Conservation (phyloP, 2,888 invertebrate species). For the Mythimna ferrago region DNA sequence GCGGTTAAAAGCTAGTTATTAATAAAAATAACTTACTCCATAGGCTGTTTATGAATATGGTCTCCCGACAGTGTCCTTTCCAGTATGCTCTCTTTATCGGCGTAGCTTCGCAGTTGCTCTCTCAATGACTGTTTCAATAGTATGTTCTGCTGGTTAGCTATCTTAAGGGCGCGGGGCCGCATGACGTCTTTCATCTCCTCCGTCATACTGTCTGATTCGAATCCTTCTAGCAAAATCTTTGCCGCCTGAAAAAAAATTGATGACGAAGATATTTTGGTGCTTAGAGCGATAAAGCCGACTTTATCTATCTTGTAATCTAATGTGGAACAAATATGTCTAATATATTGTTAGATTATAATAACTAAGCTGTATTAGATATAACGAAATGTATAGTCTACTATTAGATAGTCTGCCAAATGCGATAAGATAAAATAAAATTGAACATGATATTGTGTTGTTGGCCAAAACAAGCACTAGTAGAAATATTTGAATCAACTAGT, state of each 20-base stretch:
- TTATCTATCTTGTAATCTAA: not conserved
- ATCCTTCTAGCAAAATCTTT: slow-evolving; percentile 82
- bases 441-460: not conserved
- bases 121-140: slow-evolving; percentile 68
- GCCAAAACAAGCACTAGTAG: not conserved
- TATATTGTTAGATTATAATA: not conserved
- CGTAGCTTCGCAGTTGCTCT: slow-evolving; percentile 65
- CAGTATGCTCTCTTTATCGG: slow-evolving; percentile 66
- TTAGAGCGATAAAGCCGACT: not conserved
- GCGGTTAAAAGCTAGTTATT: too few species aligned
- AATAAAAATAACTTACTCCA: slow-evolving; percentile 76
- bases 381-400: too few species aligned
- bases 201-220: slow-evolving; percentile 73
- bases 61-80: slow-evolving; percentile 78
- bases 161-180: slow-evolving; percentile 77
- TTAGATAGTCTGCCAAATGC: not conserved
- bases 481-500: not conserved
- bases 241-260: slow-evolving; percentile 81
- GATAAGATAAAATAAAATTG: not conserved
- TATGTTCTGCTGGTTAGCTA: slow-evolving; percentile 77
- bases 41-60: slow-evolving; percentile 81
- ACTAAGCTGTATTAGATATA: not conserved
- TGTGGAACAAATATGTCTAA: not conserved
- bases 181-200: slow-evolving; percentile 79
- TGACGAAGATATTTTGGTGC: not conserved